These are phyloP conservation scores for Drosophila prostipennis DNA, from an alignment of 2,888 invertebrate species.

Conservation along the genomic window DNA sequence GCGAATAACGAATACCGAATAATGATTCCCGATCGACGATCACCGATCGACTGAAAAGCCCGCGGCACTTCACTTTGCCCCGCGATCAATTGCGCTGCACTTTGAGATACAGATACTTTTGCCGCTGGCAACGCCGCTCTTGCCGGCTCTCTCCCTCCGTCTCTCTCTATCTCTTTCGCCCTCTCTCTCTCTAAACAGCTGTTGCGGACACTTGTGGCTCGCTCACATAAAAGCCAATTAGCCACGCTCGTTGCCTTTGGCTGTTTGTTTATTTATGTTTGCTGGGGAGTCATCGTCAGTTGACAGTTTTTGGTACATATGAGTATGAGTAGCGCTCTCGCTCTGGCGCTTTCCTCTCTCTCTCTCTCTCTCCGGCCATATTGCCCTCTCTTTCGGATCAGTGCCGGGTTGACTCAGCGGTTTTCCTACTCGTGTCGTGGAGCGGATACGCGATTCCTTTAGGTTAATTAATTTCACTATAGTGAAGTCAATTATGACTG, in stretches of 20 bases:
- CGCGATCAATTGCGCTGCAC: slow-evolving; percentile 72
- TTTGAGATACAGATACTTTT: slow-evolving; percentile 51
- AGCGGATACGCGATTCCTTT: slow-evolving; percentile 3
- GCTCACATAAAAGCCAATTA: slow-evolving; percentile 56
- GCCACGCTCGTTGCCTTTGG: slow-evolving; percentile 64
- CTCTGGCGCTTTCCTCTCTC: slow-evolving; percentile 3
- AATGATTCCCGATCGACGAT: slow-evolving; percentile 43
- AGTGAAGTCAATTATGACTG: background rate
- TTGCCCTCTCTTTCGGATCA: slow-evolving; percentile 13
- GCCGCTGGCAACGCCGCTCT: slow-evolving; percentile 59
- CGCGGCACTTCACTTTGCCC: slow-evolving; percentile 22
- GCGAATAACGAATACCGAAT: slow-evolving; percentile 39
- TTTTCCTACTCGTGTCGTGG: slow-evolving; percentile 11
- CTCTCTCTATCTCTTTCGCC: background rate
- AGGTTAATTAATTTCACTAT: background rate
- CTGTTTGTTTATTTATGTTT: slow-evolving; percentile 67
- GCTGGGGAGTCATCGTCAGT: slow-evolving; percentile 37
- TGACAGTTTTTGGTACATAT: slow-evolving; percentile 36
- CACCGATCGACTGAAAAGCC: slow-evolving; percentile 29
- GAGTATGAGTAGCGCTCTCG: slow-evolving; percentile 17
- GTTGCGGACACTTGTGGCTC: slow-evolving; percentile 49
- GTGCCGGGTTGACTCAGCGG: slow-evolving; percentile 47
- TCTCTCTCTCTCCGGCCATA: background rate
- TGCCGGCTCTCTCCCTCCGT: slow-evolving; percentile 19
- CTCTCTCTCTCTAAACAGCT: slow-evolving; percentile 38